phyloP scores from a whole-genome alignment of 2,888 invertebrate species.

The Augiades crinisus region DNA sequence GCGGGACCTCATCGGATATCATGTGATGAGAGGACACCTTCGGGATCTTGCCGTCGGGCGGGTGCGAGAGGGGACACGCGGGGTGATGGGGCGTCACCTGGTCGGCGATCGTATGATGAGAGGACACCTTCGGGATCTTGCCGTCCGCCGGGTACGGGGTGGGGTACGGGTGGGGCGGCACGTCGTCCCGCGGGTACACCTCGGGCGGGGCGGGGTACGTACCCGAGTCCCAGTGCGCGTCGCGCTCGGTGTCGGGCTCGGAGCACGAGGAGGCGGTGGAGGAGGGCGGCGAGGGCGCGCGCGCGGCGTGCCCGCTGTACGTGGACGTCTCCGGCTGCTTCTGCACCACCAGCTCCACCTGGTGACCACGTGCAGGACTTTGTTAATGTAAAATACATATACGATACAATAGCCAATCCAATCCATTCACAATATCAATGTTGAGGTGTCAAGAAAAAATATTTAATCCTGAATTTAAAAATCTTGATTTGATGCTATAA shows the following conservation, averaged over 20 bases:
- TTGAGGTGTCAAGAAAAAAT: too few relatives aligned
- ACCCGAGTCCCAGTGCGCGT: slow-evolving; percentile 89
- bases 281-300: slow-evolving; percentile 43
- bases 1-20: too few relatives aligned
- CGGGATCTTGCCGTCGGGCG: slow-evolving; percentile 15
- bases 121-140: slow-evolving; percentile 12
- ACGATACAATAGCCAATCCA: too few relatives aligned
- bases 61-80: too few relatives aligned
- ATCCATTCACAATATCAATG: too few relatives aligned
- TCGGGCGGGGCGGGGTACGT: slow-evolving; percentile 64
- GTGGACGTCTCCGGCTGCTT: slow-evolving; percentile 76
- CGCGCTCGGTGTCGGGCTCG: slow-evolving; percentile 62
- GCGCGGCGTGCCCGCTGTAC: slow-evolving; percentile 45
- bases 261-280: slow-evolving; percentile 55
- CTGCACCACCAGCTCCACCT: slow-evolving; percentile 84
- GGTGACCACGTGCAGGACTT: too few relatives aligned
- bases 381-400: too few relatives aligned
- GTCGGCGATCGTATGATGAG: background rate
- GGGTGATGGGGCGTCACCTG: too few relatives aligned
- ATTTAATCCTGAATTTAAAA: too few relatives aligned
- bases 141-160: too few relatives aligned
- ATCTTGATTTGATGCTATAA: too few relatives aligned
- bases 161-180: slow-evolving; percentile 21
- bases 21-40: background rate
- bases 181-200: too few relatives aligned